These are phyloP conservation scores for Ennomos erosarius DNA, from an alignment of 2,888 invertebrate species.

Conservation along the genomic window DNA sequence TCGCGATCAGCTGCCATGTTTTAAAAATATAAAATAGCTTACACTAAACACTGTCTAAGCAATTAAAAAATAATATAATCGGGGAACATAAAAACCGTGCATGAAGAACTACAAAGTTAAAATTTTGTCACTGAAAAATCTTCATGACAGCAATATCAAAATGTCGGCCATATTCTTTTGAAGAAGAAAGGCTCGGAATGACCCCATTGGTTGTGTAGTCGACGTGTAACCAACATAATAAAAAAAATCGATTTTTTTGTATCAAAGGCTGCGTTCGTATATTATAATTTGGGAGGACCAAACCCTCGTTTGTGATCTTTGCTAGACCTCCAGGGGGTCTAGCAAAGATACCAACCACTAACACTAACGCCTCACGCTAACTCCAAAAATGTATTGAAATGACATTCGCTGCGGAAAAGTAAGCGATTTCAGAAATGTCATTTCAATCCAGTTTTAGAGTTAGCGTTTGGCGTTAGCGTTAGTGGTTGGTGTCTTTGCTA, in stretches of 20 bases:
- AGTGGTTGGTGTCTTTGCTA: too few relatives aligned
- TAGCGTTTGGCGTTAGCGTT: too few relatives aligned
- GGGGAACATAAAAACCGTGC: constrained; percentile 86
- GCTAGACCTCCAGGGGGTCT: too few relatives aligned
- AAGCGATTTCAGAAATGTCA: too few relatives aligned
- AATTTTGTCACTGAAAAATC: constrained; percentile 83
- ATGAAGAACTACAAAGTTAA: constrained; percentile 84
- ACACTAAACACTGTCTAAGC: constrained; percentile 82
- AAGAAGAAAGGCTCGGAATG: constrained; percentile 71
- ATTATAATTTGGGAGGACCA: too few relatives aligned
- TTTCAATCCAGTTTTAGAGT: too few relatives aligned
- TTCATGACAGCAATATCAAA: constrained; percentile 84
- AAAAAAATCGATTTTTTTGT: constrained; percentile 66
- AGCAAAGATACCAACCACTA: too few relatives aligned
- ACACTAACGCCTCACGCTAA: too few relatives aligned
- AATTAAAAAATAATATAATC: constrained; percentile 82
- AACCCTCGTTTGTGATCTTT: too few relatives aligned
- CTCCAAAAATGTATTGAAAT: too few relatives aligned
- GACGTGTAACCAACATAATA: constrained; percentile 63
- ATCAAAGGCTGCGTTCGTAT: constrained; percentile 35
- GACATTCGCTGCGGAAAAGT: too few relatives aligned
- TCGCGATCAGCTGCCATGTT: constrained; percentile 93
- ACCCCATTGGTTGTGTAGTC: constrained; percentile 65
- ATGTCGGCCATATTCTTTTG: constrained; percentile 84
- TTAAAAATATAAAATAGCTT: constrained; percentile 74